Conservation (phyloP, 2,113 vertebrate species). For the Gymnogyps californianus region DNA sequence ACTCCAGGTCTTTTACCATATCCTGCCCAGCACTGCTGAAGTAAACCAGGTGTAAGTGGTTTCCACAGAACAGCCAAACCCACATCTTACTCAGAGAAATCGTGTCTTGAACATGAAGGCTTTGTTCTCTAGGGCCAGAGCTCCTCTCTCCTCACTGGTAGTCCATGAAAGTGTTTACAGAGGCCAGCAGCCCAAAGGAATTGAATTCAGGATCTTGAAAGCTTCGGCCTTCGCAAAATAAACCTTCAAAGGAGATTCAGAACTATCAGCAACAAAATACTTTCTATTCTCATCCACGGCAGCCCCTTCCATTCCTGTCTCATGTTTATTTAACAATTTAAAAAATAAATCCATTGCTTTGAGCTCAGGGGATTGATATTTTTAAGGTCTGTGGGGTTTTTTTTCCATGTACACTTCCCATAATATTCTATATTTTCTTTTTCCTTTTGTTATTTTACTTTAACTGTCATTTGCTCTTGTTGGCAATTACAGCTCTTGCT, state of each 20-base stretch:
- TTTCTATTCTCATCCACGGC: conserved; percentile 41
- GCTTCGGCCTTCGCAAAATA: conserved; percentile 45
- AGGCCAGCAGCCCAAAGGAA: conserved; percentile 72
- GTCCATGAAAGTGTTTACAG: conserved; percentile 63
- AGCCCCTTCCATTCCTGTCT: neutral
- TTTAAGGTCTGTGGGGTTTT: neutral
- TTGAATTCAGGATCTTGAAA: conserved; percentile 60
- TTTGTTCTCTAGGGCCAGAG: conserved; percentile 56
- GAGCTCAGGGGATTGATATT: conserved; percentile 23
- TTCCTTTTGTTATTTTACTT: conserved; percentile 29
- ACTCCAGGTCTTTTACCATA: conserved; percentile 67
- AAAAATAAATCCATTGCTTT: conserved; percentile 39
- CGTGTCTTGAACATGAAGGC: conserved; percentile 60
- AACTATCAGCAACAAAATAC: conserved; percentile 49
- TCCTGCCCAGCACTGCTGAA: conserved; percentile 63
- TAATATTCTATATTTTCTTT: conserved; percentile 39
- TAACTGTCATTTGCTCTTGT: neutral
- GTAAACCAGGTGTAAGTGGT: conserved; percentile 78
- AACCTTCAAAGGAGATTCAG: conserved; percentile 55
- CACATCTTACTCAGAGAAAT: conserved; percentile 74
- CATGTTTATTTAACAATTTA: conserved; percentile 40
- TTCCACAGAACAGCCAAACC: conserved; percentile 75
- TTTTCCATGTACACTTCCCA: neutral
- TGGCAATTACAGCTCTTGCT: neutral
- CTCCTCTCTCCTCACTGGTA: conserved; percentile 50